phyloP scores from a whole-genome alignment of 2,888 invertebrate species.

The Zelleria hepariella region DNA sequence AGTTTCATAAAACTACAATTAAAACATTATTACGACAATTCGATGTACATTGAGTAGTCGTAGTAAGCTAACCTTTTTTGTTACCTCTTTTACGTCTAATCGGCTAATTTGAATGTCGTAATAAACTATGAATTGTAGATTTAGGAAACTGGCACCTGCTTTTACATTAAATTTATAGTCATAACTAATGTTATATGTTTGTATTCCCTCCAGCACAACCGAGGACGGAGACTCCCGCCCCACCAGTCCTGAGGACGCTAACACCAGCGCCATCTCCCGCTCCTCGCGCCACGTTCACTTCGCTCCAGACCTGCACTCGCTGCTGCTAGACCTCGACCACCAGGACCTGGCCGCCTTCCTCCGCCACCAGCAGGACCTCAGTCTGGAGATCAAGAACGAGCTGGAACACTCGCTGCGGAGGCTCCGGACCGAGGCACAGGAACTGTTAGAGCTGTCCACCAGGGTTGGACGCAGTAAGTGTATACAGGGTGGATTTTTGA shows the following conservation, averaged over 20 bases:
- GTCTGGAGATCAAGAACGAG: constrained; percentile 75
- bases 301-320: constrained; percentile 74
- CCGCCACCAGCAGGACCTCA: constrained; percentile 51
- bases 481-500: too few species aligned
- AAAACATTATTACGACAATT: too few species aligned
- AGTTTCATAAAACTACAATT: too few species aligned
- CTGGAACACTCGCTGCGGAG: constrained; percentile 77
- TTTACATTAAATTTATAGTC: too few species aligned
- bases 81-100: too few species aligned
- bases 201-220: constrained; percentile 15
- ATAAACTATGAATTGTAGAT: too few species aligned
- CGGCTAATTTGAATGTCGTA: too few species aligned
- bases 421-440: constrained; percentile 78
- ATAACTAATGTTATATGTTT: background rate
- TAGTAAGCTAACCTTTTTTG: too few species aligned
- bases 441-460: constrained; percentile 64
- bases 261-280: constrained; percentile 34
- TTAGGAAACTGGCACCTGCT: too few species aligned
- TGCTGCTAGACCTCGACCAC: constrained; percentile 73
- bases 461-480: background rate
- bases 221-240: constrained; percentile 34
- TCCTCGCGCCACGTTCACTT: constrained; percentile 75
- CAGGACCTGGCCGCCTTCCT: constrained; percentile 67
- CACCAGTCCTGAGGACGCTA: constrained; percentile 22
- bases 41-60: too few species aligned